phyloP scores from a whole-genome alignment of 2,113 vertebrate genomes.

The Nesogale talazaci region DNA sequence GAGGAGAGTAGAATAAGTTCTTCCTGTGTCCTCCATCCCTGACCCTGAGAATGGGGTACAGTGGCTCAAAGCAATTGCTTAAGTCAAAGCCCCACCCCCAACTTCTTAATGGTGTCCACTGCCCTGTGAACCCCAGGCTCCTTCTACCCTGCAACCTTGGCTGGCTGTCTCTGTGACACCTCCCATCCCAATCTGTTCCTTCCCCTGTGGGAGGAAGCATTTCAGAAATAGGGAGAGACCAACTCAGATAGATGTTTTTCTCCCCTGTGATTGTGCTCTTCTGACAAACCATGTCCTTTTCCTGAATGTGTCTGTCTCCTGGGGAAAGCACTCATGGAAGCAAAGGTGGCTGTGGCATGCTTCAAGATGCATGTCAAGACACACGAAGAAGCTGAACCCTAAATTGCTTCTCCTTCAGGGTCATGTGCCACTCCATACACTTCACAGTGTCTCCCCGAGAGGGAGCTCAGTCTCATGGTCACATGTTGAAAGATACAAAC shows the following conservation, averaged over 20 bases:
- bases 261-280: conserved; percentile 68
- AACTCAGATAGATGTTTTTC: conserved; percentile 41
- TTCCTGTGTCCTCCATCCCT: not conserved
- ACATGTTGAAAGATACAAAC: not conserved
- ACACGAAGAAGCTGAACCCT: not conserved
- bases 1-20: not conserved
- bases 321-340: conserved; percentile 33
- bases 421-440: not conserved
- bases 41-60: not conserved
- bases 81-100: not conserved
- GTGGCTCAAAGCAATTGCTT: not conserved
- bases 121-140: not conserved
- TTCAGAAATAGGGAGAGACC: conserved; percentile 46
- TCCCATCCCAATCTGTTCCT: conserved; percentile 70
- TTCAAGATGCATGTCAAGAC: not conserved
- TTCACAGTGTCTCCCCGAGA: not conserved
- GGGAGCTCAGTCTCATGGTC: not conserved
- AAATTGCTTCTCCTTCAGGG: not conserved
- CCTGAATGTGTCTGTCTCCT: conserved; percentile 50
- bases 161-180: conserved; percentile 70
- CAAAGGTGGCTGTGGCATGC: not conserved
- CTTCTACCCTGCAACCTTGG: conserved; percentile 65
- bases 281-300: conserved; percentile 39
- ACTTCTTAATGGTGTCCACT: not conserved
- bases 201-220: conserved; percentile 72